phyloP scores from a whole-genome alignment of 1,140 invertebrate species.

The Armadillidium nasatum region DNA sequence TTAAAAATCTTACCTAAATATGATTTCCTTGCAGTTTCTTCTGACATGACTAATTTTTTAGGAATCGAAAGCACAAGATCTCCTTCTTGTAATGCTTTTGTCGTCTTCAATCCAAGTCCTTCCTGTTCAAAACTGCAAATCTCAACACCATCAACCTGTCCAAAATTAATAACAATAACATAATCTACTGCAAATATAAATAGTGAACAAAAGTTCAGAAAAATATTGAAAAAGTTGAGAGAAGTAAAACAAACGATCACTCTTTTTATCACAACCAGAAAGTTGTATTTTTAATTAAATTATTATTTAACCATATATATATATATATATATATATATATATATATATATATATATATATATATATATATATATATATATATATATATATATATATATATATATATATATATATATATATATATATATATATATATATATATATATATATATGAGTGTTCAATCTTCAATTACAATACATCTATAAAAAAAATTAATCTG shows the following conservation, averaged over 20 bases:
- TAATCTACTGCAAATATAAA: background rate
- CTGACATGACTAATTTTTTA: conserved; percentile 72
- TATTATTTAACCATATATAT: too few species aligned
- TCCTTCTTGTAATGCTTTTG: conserved; percentile 61
- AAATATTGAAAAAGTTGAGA: background rate
- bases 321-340: too few species aligned
- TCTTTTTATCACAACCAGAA: background rate
- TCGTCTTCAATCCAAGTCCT: conserved; percentile 75
- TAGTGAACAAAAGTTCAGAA: background rate
- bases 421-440: too few species aligned
- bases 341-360: too few species aligned
- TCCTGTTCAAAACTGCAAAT: conserved; percentile 68
- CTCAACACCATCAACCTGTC: conserved; percentile 62
- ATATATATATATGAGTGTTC: too few species aligned
- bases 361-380: too few species aligned
- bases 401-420: too few species aligned
- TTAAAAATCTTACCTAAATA: conserved; percentile 52
- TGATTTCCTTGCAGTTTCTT: conserved; percentile 64
- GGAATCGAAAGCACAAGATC: conserved; percentile 73
- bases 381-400: too few species aligned
- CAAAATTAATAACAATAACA: conserved; percentile 54
- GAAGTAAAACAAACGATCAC: background rate
- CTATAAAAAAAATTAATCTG: too few species aligned
- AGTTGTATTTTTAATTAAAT: too few species aligned
- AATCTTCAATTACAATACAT: too few species aligned